Percentiles rank a stretch among this genome's conserved stretches.
Conservation (phyloP, 2,797 vertebrate species). For the Pangasius mekongensis region DNA sequence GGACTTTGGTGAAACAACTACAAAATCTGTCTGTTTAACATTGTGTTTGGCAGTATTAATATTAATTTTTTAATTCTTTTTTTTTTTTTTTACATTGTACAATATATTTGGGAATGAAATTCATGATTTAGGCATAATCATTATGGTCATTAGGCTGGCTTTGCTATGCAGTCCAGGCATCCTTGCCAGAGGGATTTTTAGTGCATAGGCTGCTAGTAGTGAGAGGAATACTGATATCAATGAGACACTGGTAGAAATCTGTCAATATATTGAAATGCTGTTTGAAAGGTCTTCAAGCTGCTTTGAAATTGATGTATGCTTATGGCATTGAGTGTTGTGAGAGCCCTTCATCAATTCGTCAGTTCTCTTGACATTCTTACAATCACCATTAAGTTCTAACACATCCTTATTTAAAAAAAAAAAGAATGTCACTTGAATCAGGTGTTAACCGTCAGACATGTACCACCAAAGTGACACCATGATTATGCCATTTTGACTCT, state of each 20-base stretch:
- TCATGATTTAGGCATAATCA: background rate
- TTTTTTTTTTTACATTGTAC: background rate
- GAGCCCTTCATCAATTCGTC: background rate
- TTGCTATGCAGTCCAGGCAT: background rate
- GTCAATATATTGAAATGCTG: background rate
- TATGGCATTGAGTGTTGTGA: background rate
- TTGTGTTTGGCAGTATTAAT: background rate
- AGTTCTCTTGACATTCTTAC: background rate
- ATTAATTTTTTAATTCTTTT: background rate
- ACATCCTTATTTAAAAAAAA: background rate
- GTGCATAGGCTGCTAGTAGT: background rate
- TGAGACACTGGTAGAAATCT: background rate
- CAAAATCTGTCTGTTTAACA: background rate
- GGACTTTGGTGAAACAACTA: background rate
- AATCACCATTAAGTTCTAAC: background rate
- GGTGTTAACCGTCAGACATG: background rate
- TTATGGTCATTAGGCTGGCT: background rate
- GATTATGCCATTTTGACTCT: conserved; percentile 17
- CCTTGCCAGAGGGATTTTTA: background rate
- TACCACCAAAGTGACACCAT: background rate
- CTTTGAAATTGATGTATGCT: background rate
- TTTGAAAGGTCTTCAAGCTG: conserved; percentile 1
- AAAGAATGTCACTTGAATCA: background rate
- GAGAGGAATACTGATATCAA: background rate
- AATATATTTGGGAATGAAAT: background rate